Percentiles rank a stretch among this genome's conserved stretches.
Evolutionary conservation across 2,113 vertebrate species (phyloP).

Genomic region (Kryptolebias marmoratus): DNA sequence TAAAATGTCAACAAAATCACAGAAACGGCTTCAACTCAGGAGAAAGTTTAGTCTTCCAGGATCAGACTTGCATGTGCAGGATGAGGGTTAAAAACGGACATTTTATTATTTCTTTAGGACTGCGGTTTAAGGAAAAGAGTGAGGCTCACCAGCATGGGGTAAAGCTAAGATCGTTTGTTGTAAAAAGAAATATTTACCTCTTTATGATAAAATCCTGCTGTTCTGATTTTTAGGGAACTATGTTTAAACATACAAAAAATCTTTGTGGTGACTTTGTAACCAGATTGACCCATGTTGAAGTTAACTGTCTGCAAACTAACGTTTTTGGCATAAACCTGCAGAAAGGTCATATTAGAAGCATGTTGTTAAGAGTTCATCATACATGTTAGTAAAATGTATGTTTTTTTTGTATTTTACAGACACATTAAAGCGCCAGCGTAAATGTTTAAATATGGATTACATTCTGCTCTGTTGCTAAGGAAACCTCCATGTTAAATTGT

Average conservation of each 20-base stretch:
- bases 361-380: neutral
- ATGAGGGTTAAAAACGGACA: no score
- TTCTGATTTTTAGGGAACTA: no score
- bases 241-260: no score
- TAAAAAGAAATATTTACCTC: neutral
- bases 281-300: neutral
- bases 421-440: slow-evolving; percentile 1
- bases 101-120: no score
- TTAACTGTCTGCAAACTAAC: neutral
- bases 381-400: neutral
- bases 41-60: neutral
- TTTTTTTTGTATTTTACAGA: neutral
- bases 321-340: neutral
- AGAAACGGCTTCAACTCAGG: no score
- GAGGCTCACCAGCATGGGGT: neutral
- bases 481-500: neutral
- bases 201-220: no score
- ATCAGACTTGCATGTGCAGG: no score
- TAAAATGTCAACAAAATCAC: no score
- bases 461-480: slow-evolving; percentile 17
- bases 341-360: neutral
- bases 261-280: neutral
- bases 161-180: no score
- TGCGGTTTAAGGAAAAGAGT: neutral
- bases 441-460: neutral